Evolutionary conservation across 2,113 vertebrate genomes (phyloP), one percentile per base, ranked within the genome.

Genomic region (Atrichornis clamosus): DNA sequence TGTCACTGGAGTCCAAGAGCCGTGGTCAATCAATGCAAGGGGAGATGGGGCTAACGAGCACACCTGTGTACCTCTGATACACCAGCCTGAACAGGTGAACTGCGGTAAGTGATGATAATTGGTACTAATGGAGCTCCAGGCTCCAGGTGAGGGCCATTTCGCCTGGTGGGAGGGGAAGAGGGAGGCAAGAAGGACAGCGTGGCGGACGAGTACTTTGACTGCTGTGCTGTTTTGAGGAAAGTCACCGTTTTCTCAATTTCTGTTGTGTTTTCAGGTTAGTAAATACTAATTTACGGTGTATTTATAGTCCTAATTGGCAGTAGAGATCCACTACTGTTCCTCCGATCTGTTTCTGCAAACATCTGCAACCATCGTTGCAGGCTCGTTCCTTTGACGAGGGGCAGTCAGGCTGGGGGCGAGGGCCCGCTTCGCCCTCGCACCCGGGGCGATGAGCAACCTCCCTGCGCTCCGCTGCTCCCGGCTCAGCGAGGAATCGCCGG

Each of bases 301-400:
- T 49, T 47, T 69, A 15, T n/a, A 60, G 32, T 13, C 16, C 15
- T 13, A 53, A 47, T 7, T 5, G 18, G 11, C 13, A 78, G 27
- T 8, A 60, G 46, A 39, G 24, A 39, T 41, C 21, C 19, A 0
- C 19, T 11, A 1, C 35, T 39, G 1, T 64, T 60, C 14, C 28
- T 81, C 2, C 6, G 17, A 0, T 23, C 28, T 27, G 8, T 59
- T 68, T 9, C 28, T 32, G 46, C 37, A 33, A 60, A 42, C 15
- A 13, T 1, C 33, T 0, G 12, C 41, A 11, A 1, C 30, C 22
- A 10, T 5, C 4, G 7, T 2, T 9, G 26, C 1, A 19, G 62
- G 6, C 28, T n/a, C 26, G 26, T 30, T 32, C 41, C 46, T 50
- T 15, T 6, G 35, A 0, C 0, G 37, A 52, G 62, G 59, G 44